Conservation (phyloP, 2,797 vertebrate genomes). For the Leptodactylus fallax region DNA sequence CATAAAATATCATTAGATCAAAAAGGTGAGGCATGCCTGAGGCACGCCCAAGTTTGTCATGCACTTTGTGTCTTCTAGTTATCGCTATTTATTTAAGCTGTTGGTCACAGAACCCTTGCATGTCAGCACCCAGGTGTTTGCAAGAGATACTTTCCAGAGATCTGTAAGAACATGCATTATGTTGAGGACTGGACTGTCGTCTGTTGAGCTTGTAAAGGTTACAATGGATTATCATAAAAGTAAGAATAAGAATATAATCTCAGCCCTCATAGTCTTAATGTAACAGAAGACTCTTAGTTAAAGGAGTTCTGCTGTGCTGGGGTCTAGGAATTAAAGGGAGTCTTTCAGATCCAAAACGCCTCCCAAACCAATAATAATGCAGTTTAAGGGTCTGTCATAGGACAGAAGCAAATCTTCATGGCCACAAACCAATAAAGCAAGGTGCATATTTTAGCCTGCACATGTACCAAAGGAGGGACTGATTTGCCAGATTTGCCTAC, state of each 20-base stretch:
- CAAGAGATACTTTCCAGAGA: neutral
- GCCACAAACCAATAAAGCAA: too few relatives aligned
- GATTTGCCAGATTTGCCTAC: too few relatives aligned
- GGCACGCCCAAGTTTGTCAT: neutral
- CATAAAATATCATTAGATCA: neutral
- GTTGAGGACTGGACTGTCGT: neutral
- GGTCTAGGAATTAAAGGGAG: neutral
- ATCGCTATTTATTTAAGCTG: slow-evolving; percentile 32
- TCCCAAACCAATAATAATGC: too few relatives aligned
- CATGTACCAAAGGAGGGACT: too few relatives aligned
- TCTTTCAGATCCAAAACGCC: too few relatives aligned
- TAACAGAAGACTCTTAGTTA: neutral
- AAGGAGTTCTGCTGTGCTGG: too few relatives aligned
- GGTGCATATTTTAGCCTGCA: too few relatives aligned
- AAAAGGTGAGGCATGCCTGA: neutral
- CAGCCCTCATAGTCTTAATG: neutral
- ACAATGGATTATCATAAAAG: neutral
- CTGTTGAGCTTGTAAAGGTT: neutral
- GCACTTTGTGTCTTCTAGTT: slow-evolving; percentile 9
- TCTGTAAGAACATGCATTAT: neutral
- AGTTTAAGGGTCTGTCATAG: too few relatives aligned
- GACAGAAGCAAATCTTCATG: too few relatives aligned
- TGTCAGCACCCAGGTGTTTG: neutral
- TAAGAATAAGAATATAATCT: neutral
- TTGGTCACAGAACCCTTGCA: neutral